Evolutionary conservation across 37 sponge, comb jelly and placozoan genomes (phyloP), one percentile per base, ranked within the genome.

Genomic region (Cliona cf. orientalis): DNA sequence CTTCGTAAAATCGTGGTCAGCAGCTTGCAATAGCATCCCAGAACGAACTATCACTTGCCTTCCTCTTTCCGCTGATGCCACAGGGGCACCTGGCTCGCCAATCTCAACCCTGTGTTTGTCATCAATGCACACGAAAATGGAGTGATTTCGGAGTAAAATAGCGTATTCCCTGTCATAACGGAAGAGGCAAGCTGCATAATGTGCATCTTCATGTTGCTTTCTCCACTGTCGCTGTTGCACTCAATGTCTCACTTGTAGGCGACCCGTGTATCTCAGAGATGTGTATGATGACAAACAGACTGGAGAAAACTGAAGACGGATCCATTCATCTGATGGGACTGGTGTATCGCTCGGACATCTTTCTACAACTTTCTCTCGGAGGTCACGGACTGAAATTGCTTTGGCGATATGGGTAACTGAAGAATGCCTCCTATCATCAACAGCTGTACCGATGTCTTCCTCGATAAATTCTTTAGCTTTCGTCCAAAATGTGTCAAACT

Each of bases 81-180:
- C 88, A 28, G 88, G 88, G 38, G 1, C 36, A 19, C 44, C 76
- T 38, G 88, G 88, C 76, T 87, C 88, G 1, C 88, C 82, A 14
- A 87, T 60, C 42, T 87, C 81, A 14, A 75, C 46, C 56, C 49
- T 55, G 45, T 87, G 88, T 62, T 87, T 87, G 70, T 87, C 88
- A 68, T 76, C 83, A 11, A 77, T 2, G 35, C 71, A 81, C 39
- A 46, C 53, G 35, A 88, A 68, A 0, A 23, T 40, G 40, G 28
- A 40, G 40, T 33, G 19, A 12, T 46, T 40, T 26, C 73, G 46
- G 26, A 60, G 41, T 5, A 31, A 19, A 14, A 85, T 32, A 44
- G 86, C 86, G 59, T 35, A 69, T 67, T 77, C 79, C 1, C 71
- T 22, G 29, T 58, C 21, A 35, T 85, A 85, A 29, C 79, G 34